Evolutionary conservation across 2,888 invertebrate species (phyloP), one percentile per base, ranked within the genome.

Genomic region (Tholera decimalis): DNA sequence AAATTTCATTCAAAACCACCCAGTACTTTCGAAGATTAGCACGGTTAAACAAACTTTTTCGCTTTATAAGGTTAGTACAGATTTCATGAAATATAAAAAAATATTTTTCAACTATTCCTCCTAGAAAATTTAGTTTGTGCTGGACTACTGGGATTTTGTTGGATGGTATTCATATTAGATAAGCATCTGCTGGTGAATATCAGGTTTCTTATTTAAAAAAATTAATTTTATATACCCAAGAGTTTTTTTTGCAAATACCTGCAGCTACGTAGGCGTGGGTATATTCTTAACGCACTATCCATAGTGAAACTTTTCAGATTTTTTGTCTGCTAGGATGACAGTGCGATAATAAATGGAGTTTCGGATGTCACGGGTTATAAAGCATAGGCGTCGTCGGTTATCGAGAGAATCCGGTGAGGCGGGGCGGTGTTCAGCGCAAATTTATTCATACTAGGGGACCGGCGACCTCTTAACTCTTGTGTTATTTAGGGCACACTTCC

Each of bases 321-420:
- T 88, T 41, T 41, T 91, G 90, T 87, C 85, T 81, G 80, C 80
- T 81, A 75, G 80, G 79, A 83, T 86, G 88, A 84, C 88, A 88
- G 91, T 88, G 92, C 90, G 91, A 93, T 88, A 89, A 95, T 94
- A 95, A 94, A 95, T 95, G 88, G 89, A 87, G 91, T 91, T 92
- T 92, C 95, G 95, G 95, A 95, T 93, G 93, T 94, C 91, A 95
- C 88, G 95, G 93, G 91, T 88, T 94, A 95, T 95, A 95, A 95
- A 94, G 91, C 95, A 92, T 93, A 94, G 94, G 92, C 93, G 92
- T 91, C 87, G 91, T 89, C 88, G 93, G 92, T 92, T 94, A 94
- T 94, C 93, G 93, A 93, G 92, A 88, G 90, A 91, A 90, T 95
- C 94, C 94, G 93, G 92, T 88, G 89, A 89, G 86, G 85, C 83